phyloP scores from a whole-genome alignment of 2,113 vertebrate genomes.

The Cyanistes caeruleus region DNA sequence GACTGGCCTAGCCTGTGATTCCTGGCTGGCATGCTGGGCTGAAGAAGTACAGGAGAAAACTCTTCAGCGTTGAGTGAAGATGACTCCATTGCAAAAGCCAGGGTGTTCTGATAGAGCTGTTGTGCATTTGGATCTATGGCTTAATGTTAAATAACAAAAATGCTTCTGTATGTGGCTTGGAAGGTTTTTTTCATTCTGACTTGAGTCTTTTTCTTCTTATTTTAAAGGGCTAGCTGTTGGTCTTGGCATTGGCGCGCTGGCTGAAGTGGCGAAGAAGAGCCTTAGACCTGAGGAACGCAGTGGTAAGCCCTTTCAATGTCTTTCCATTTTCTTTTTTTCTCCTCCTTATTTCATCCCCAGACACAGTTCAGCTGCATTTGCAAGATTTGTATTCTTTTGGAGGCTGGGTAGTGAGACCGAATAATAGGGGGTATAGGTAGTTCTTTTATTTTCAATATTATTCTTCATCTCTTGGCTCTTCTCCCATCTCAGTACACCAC shows the following conservation, averaged over 20 bases:
- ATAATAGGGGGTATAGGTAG: neutral
- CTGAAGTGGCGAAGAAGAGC: constrained; percentile 96
- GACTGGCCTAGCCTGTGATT: neutral
- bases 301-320: constrained; percentile 72
- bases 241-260: constrained; percentile 91
- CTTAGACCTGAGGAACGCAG: constrained; percentile 79
- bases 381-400: neutral
- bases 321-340: neutral
- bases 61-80: neutral
- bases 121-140: neutral
- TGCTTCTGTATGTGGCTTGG: neutral
- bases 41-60: neutral
- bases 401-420: neutral
- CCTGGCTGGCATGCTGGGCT: neutral
- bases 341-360: neutral
- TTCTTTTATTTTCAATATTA: neutral
- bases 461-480: neutral
- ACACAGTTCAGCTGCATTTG: neutral
- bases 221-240: constrained; percentile 90
- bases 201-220: neutral
- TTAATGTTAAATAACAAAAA: neutral
- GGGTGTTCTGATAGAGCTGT: neutral
- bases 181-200: neutral
- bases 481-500: neutral
- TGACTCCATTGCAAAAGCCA: neutral